phyloP scores from a whole-genome alignment of 1,140 invertebrate genomes.

The Ooceraea biroi region DNA sequence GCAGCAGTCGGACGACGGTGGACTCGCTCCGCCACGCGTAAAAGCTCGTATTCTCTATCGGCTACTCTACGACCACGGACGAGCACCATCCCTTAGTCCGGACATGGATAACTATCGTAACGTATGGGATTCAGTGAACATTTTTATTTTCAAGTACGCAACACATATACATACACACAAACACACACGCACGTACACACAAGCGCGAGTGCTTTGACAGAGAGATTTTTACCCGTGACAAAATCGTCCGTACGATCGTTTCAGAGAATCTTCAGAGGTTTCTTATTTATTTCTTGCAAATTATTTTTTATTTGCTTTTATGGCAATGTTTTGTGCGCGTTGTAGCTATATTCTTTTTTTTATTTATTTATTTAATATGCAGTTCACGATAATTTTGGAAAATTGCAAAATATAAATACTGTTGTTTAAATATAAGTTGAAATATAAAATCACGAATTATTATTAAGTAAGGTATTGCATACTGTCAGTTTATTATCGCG shows the following conservation, averaged over 20 bases:
- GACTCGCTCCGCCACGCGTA: slow-evolving; percentile 95
- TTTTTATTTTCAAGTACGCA: too few species aligned
- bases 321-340: not conserved
- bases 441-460: slow-evolving; percentile 42
- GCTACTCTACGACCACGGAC: slow-evolving; percentile 86
- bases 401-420: slow-evolving; percentile 20
- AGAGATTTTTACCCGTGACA: slow-evolving; percentile 64
- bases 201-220: slow-evolving; percentile 72
- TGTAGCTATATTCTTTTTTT: not conserved
- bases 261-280: slow-evolving; percentile 56
- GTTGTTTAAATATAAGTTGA: slow-evolving; percentile 50
- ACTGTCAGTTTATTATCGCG: slow-evolving; percentile 28
- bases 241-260: not conserved
- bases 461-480: slow-evolving; percentile 20
- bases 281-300: slow-evolving; percentile 40
- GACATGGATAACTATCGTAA: slow-evolving; percentile 85
- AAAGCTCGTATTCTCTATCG: slow-evolving; percentile 92
- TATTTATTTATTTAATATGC: too few species aligned
- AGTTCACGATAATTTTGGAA: too few species aligned
- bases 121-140: slow-evolving; percentile 11
- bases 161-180: too few species aligned
- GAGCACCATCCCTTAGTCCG: slow-evolving; percentile 81
- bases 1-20: slow-evolving; percentile 96
- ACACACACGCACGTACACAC: slow-evolving; percentile 23
- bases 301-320: slow-evolving; percentile 37